These are phyloP conservation scores for Plumapathes pennacea DNA, from an alignment of 92 coral and sea anemone genomes.

Conservation along the genomic window DNA sequence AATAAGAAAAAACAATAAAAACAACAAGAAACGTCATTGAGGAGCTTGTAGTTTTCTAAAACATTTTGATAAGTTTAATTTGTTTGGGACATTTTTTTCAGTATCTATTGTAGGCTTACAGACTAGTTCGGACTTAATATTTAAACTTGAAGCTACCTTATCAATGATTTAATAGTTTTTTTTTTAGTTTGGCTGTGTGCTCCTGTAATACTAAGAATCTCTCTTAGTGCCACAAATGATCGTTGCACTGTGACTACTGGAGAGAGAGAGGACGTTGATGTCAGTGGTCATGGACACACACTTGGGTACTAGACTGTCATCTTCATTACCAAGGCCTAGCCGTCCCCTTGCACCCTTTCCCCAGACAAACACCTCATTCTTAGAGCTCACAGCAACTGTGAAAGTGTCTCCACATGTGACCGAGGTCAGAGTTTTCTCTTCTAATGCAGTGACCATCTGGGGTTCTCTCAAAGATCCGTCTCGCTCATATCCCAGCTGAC, in stretches of 20 bases:
- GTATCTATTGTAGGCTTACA: no score
- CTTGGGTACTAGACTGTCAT: constrained; percentile 63
- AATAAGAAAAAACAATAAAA: no score
- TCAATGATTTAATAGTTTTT: no score
- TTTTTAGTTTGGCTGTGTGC: no score
- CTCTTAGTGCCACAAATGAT: constrained; percentile 77
- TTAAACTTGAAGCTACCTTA: no score
- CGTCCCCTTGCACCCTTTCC: constrained; percentile 97
- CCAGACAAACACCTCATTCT: constrained; percentile 77
- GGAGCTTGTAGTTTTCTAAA: no score
- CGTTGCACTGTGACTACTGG: constrained; percentile 83
- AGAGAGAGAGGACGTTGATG: constrained; percentile 69
- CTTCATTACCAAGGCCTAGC: constrained; percentile 74
- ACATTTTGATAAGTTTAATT: no score
- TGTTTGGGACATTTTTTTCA: no score
- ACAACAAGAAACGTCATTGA: no score
- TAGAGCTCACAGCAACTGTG: constrained; percentile 79
- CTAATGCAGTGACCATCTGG: constrained; percentile 65
- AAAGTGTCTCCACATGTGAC: constrained; percentile 93
- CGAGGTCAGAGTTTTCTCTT: constrained; percentile 44
- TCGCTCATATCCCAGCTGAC: constrained; percentile 92
- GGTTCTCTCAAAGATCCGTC: constrained; percentile 60
- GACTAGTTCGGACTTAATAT: no score
- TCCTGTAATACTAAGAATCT: no score
- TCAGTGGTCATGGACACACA: constrained; percentile 52